phyloP scores from a whole-genome alignment of 2,113 vertebrate genomes.

The Alexandromys fortis region DNA sequence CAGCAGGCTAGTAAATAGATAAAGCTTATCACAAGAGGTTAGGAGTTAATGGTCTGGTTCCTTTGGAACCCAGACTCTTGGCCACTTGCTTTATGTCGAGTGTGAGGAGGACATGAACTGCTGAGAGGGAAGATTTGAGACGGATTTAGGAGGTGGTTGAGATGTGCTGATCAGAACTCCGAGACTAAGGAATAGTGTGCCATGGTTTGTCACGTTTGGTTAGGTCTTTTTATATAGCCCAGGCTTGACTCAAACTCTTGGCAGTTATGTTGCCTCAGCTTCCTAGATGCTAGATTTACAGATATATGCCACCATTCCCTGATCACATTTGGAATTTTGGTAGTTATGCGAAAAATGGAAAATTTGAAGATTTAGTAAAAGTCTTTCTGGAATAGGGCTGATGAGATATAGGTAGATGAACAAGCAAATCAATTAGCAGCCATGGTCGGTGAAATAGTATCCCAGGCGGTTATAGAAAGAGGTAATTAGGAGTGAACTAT shows the following conservation, averaged over 20 bases:
- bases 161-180: conserved; percentile 25
- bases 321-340: conserved; percentile 39
- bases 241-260: neutral
- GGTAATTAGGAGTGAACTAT: neutral
- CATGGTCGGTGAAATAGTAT: neutral
- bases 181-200: conserved; percentile 20
- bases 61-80: conserved; percentile 38
- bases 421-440: conserved; percentile 21
- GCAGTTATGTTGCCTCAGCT: neutral
- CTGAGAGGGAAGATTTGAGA: conserved; percentile 28
- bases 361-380: conserved; percentile 2
- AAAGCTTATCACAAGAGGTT: conserved; percentile 39
- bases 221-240: neutral
- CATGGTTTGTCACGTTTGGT: conserved; percentile 10
- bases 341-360: conserved; percentile 54
- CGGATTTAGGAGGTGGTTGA: conserved; percentile 4
- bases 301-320: neutral
- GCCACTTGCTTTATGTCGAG: conserved; percentile 29
- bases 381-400: conserved; percentile 17
- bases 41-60: conserved; percentile 34
- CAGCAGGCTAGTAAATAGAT: conserved; percentile 28
- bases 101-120: conserved; percentile 43
- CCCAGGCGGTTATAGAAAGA: conserved; percentile 35
- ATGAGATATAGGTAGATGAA: conserved; percentile 1
- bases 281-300: neutral